Base-by-base conservation (phyloP, 2,888 invertebrate species). In the Leucophenga montana region DNA sequence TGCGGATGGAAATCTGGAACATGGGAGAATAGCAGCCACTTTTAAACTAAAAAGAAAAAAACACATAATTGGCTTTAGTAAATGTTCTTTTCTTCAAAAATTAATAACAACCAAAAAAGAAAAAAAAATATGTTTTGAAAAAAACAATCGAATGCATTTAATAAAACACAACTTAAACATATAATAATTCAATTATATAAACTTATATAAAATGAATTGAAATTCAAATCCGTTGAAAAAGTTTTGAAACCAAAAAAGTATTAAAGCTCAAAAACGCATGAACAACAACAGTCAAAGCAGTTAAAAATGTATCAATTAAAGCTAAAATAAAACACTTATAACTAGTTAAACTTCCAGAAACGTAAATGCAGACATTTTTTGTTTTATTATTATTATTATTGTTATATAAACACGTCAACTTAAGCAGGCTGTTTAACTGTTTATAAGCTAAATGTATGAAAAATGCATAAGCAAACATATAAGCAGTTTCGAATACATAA, bases 191-290 rank as follows among this genome's bases (percentile, higher is more conserved):
- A 65, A 65, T 3, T 56, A 69, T 50, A 50, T 18, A 14, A 66
- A 18, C 46, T 68, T 68, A 57, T 54, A 61, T 59, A 61, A 56
- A 16, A 71, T 68, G 69, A 66, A 78, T 71, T 3, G 14, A 61
- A 39, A 61, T 39, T 44, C 80, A 79, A 77, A 78, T 82, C 78
- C 79, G 73, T 77, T 54, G 62, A 48, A 48, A 48, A 48, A 16
- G 13, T 18, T 59, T 31, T 59, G 14, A 50, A 50, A 50, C 50
- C 16, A n/a, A 16, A 59, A 68, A 56, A 70, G 72, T 70, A 72
- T 72, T 72, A 62, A 54, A 68, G 66, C 66, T 68, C 72, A 70
- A 61, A 68, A 70, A 33, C n/a, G 3, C 1, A 8, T 53, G 6
- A 18, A 62, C 8, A 39, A 33, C 39, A 33, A 33, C 59, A 69